Percentiles rank a stretch among this genome's conserved stretches.
These are phyloP conservation scores for Sclerodermus sp. DNA, from an alignment of 2,888 invertebrate genomes.

Conservation along the genomic window DNA sequence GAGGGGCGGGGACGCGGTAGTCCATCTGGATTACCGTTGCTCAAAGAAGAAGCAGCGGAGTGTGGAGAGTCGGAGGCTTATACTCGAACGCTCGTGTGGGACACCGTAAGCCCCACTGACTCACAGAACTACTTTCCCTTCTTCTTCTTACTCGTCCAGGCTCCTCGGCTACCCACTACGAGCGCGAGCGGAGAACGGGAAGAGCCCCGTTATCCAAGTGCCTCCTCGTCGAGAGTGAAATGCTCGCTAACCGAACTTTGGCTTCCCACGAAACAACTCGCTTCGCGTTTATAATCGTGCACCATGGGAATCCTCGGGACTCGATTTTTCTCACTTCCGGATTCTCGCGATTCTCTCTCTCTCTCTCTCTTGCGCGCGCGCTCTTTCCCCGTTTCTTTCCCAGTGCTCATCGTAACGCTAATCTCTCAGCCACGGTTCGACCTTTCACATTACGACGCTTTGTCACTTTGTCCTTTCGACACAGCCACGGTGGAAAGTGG, in stretches of 20 bases:
- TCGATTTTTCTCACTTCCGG: too few relatives aligned
- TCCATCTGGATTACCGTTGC: conserved; percentile 24
- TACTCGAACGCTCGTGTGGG: conserved; percentile 24
- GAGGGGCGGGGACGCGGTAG: too few relatives aligned
- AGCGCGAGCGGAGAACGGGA: conserved; percentile 25
- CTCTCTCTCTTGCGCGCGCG: conserved; percentile 13
- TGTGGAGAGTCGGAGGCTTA: conserved; percentile 9
- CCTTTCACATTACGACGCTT: too few relatives aligned
- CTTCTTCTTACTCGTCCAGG: conserved; percentile 35
- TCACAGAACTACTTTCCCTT: conserved; percentile 57
- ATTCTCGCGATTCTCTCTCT: too few relatives aligned
- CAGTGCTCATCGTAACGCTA: too few relatives aligned
- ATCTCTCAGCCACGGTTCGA: too few relatives aligned
- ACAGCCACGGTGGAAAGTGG: too few relatives aligned
- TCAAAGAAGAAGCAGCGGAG: conserved; percentile 2
- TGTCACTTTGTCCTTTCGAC: too few relatives aligned
- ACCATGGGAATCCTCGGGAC: too few relatives aligned
- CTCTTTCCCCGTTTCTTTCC: too few relatives aligned
- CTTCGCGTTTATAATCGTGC: neutral
- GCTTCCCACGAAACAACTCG: conserved; percentile 29
- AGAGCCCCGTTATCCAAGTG: conserved; percentile 47
- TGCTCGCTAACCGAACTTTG: too few relatives aligned
- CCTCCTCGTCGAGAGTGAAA: conserved; percentile 45
- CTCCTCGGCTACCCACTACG: conserved; percentile 9
- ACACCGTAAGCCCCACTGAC: conserved; percentile 55